Evolutionary conservation across 2,797 vertebrate species (phyloP).

Genomic region (Eidolon dupreanum): DNA sequence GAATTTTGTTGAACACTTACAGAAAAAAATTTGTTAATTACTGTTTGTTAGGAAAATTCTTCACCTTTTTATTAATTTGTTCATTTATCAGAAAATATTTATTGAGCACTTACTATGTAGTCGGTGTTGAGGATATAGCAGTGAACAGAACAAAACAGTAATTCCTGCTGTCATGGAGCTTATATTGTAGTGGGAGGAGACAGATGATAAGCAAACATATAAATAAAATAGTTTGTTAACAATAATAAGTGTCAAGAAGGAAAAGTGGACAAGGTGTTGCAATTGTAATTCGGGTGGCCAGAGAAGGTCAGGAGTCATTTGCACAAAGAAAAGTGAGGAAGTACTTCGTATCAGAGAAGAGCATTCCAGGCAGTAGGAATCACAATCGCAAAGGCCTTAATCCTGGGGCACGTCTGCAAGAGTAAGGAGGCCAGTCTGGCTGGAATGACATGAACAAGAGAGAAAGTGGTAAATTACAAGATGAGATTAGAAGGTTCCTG

Average conservation of each 20-base stretch:
- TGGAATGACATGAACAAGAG: not conserved
- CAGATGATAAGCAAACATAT: not conserved
- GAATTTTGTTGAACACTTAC: not conserved
- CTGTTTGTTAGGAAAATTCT: not conserved
- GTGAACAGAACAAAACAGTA: not conserved
- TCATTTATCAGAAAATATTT: not conserved
- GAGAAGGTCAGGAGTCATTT: not conserved
- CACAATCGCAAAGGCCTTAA: not conserved
- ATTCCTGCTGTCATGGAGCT: not conserved
- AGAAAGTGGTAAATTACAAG: not conserved
- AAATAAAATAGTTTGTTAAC: not conserved
- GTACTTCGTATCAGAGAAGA: accelerated
- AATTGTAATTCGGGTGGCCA: not conserved
- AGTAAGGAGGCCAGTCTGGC: not conserved
- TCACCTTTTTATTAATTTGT: not conserved
- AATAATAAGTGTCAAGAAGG: not conserved
- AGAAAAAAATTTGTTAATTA: not conserved
- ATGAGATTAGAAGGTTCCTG: not conserved
- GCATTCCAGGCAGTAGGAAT: not conserved
- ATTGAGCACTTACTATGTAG: not conserved
- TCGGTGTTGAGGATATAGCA: not conserved
- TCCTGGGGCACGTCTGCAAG: not conserved
- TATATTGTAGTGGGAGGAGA: not conserved
- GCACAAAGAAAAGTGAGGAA: not conserved
- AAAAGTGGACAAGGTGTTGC: not conserved